phyloP scores from a whole-genome alignment of 1,140 invertebrate genomes.

The Octopus sinensis region DNA sequence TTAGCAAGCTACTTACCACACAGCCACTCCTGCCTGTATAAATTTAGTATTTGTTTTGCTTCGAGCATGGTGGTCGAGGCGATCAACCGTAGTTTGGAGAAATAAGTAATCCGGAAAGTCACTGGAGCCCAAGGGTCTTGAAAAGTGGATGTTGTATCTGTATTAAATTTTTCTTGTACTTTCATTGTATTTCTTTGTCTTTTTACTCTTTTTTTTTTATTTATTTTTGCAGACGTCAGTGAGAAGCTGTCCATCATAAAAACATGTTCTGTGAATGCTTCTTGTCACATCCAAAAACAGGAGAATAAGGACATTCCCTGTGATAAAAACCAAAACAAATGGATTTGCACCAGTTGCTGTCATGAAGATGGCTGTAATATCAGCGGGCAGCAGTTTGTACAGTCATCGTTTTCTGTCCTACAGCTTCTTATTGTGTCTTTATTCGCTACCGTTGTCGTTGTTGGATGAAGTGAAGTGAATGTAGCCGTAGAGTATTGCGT shows the following conservation, averaged over 20 bases:
- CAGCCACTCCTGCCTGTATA: too few relatives aligned
- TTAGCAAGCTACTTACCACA: too few relatives aligned
- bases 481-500: not conserved
- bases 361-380: constrained; percentile 11
- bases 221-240: constrained; percentile 1
- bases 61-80: too few relatives aligned
- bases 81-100: too few relatives aligned
- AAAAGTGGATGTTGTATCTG: too few relatives aligned
- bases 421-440: not conserved
- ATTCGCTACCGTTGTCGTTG: not conserved
- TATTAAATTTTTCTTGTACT: too few relatives aligned
- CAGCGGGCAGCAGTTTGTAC: not conserved
- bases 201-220: not conserved
- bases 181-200: too few relatives aligned
- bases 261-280: constrained; percentile 2
- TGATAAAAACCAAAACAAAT: not conserved
- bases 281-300: not conserved
- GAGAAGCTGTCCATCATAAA: constrained; percentile 14
- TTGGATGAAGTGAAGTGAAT: not conserved
- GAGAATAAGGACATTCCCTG: not conserved
- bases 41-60: too few relatives aligned
- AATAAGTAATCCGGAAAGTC: too few relatives aligned
- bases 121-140: too few relatives aligned
- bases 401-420: not conserved
- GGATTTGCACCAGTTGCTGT: constrained; percentile 10